Conservation (phyloP, 53 echinoderm and acorn worm species). For the Paracentrotus lividus region DNA sequence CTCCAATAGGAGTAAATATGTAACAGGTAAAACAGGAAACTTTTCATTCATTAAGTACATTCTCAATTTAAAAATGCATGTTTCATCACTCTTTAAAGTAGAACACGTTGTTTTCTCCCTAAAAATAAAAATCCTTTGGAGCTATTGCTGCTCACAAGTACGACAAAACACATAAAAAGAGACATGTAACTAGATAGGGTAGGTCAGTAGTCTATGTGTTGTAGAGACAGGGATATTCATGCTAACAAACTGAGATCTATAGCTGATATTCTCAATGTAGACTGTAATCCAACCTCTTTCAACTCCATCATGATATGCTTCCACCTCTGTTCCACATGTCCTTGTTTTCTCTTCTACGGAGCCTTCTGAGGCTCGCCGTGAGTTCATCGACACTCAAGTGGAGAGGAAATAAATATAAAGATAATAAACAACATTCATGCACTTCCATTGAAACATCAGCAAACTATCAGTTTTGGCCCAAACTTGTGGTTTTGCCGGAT, state of each 20-base stretch:
- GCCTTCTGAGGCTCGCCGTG: neutral
- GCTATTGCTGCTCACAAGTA: conserved; percentile 31
- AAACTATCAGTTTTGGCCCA: conserved; percentile 44
- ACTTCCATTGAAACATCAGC: conserved; percentile 53
- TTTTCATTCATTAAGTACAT: conserved; percentile 43
- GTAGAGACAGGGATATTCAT: conserved; percentile 36
- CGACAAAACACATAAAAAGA: conserved; percentile 50
- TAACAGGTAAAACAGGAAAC: conserved; percentile 53
- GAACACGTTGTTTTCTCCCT: conserved; percentile 16
- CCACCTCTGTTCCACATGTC: neutral
- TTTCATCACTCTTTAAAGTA: conserved; percentile 21
- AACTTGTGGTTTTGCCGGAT: conserved; percentile 31
- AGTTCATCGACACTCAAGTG: conserved; percentile 32
- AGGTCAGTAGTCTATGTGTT: neutral
- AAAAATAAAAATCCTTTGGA: neutral
- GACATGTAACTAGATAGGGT: conserved; percentile 32
- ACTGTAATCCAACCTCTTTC: conserved; percentile 14
- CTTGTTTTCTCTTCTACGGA: neutral
- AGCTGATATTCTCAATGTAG: conserved; percentile 20
- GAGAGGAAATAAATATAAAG: conserved; percentile 44
- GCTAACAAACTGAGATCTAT: conserved; percentile 12
- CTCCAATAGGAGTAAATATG: conserved; percentile 40
- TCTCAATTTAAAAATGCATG: conserved; percentile 17
- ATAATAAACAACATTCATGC: conserved; percentile 68
- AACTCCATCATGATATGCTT: neutral